phyloP scores from a whole-genome alignment of 2,113 vertebrate species.

The Cyprinodon tularosa region DNA sequence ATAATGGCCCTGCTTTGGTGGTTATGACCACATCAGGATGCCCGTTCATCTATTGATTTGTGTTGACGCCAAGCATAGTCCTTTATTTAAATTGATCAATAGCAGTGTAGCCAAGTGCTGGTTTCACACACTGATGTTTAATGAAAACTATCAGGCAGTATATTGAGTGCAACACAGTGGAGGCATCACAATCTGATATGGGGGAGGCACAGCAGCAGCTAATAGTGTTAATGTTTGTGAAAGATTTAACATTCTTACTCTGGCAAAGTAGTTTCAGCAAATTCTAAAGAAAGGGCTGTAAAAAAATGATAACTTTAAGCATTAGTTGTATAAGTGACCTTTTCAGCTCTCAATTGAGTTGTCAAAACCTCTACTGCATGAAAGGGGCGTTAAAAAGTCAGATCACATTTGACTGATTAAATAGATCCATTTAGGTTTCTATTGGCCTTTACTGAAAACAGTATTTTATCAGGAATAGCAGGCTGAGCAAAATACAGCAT shows the following conservation, averaged over 20 bases:
- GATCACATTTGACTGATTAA: constrained; percentile 16
- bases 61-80: constrained; percentile 49
- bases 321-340: constrained; percentile 61
- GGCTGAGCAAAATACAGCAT: neutral
- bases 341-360: constrained; percentile 44
- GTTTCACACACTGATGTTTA: constrained; percentile 57
- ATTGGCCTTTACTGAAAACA: constrained; percentile 9
- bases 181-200: constrained; percentile 25
- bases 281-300: constrained; percentile 36
- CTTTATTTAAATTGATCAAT: constrained; percentile 64
- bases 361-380: constrained; percentile 31
- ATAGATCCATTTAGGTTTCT: constrained; percentile 18
- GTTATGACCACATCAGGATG: constrained; percentile 61
- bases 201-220: constrained; percentile 13
- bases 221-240: constrained; percentile 27
- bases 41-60: constrained; percentile 60
- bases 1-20: constrained; percentile 50
- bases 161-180: constrained; percentile 5
- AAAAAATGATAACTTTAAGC: constrained; percentile 43
- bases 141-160: constrained; percentile 35
- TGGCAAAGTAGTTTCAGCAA: constrained; percentile 20
- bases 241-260: constrained; percentile 37
- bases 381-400: constrained; percentile 24
- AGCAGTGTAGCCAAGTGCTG: constrained; percentile 34
- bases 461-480: neutral